Evolutionary conservation across 2,888 invertebrate species (phyloP).

Genomic region (Spodoptera exigua): DNA sequence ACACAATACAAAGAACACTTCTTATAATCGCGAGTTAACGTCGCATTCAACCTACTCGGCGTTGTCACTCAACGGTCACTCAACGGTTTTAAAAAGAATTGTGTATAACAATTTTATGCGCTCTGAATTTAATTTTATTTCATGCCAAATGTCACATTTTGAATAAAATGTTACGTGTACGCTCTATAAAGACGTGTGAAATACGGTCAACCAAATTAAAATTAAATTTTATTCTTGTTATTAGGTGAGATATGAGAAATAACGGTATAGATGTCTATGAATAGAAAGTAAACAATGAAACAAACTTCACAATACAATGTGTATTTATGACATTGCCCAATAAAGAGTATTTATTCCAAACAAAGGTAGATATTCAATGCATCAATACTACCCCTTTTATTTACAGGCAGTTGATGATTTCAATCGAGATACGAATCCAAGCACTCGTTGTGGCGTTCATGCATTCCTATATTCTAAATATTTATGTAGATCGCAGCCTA

Average conservation of each 20-base stretch:
- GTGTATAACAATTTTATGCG: conserved; percentile 66
- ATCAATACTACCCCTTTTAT: conserved; percentile 70
- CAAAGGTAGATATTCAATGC: conserved; percentile 59
- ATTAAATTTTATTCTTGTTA: conserved; percentile 31
- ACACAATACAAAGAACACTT: conserved; percentile 74
- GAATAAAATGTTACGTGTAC: conserved; percentile 48
- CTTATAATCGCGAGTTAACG: conserved; percentile 73
- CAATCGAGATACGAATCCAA: conserved; percentile 34
- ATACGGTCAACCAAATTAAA: conserved; percentile 35
- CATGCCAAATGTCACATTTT: conserved; percentile 74
- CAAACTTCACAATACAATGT: conserved; percentile 22
- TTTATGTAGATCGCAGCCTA: conserved; percentile 20
- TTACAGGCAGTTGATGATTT: conserved; percentile 52
- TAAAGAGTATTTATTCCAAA: conserved; percentile 50
- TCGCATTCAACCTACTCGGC: conserved; percentile 72
- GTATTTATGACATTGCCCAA: conserved; percentile 34
- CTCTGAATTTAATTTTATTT: conserved; percentile 73
- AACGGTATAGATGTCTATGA: conserved; percentile 41
- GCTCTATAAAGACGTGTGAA: conserved; percentile 32
- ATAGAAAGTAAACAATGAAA: conserved; percentile 45
- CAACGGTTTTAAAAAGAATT: conserved; percentile 75
- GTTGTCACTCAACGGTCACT: conserved; percentile 86
- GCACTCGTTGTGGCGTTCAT: conserved; percentile 16
- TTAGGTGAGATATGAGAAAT: conserved; percentile 21
- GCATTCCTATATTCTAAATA: conserved; percentile 14